phyloP scores from a whole-genome alignment of 2,797 vertebrate genomes.

The Acomys russatus region DNA sequence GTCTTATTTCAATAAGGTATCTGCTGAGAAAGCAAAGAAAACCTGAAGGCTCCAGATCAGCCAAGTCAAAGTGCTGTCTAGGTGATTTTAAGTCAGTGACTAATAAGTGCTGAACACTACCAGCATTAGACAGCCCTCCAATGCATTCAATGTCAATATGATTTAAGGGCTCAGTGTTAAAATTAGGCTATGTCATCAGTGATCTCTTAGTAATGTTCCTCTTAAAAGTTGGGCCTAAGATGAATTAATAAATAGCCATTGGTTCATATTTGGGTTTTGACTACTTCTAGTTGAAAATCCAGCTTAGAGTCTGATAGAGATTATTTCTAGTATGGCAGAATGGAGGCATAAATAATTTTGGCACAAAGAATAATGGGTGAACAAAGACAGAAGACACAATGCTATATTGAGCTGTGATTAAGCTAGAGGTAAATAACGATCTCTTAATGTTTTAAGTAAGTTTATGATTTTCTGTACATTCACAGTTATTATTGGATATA shows the following conservation, averaged over 20 bases:
- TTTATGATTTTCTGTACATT: neutral
- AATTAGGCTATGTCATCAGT: neutral
- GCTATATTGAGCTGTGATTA: neutral
- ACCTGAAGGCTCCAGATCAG: neutral
- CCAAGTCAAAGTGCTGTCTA: neutral
- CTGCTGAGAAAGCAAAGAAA: neutral
- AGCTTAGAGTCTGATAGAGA: neutral
- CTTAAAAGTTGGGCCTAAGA: neutral
- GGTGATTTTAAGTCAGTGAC: neutral
- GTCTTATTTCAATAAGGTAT: neutral
- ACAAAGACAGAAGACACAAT: neutral
- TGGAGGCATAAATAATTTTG: neutral
- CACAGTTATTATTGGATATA: neutral
- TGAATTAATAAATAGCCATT: neutral
- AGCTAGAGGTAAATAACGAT: neutral
- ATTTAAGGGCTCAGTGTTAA: neutral
- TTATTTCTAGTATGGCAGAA: neutral
- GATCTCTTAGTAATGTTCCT: neutral
- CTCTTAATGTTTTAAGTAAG: neutral
- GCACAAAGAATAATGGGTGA: neutral
- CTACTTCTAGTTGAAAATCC: neutral
- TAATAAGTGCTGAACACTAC: neutral
- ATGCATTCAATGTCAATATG: neutral
- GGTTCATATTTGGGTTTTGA: neutral
- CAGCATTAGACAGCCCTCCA: neutral